phyloP scores from a whole-genome alignment of 2,797 vertebrate genomes.

The Adrianichthys oophorus region DNA sequence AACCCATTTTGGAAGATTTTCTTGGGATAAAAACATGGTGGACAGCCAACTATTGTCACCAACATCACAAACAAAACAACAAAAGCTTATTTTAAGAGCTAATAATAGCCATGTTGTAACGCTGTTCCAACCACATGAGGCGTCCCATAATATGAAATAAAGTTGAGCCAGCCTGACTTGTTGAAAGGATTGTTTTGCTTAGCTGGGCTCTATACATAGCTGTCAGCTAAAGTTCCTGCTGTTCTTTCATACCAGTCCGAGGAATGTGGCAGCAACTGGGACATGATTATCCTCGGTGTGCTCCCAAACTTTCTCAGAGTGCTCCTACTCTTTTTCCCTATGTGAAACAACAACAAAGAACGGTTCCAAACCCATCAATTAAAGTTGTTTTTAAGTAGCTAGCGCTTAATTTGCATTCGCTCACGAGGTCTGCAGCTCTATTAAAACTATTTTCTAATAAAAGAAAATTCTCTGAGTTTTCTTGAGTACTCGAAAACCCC shows the following conservation, averaged over 20 bases:
- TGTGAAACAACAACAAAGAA: background rate
- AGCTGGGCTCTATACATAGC: constrained; percentile 43
- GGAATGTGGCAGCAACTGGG: constrained; percentile 71
- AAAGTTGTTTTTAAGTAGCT: no score
- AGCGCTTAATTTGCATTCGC: no score
- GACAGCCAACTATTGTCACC: no score
- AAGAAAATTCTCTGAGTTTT: background rate
- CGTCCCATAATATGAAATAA: no score
- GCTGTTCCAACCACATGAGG: no score
- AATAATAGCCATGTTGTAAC: no score
- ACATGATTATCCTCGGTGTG: constrained; percentile 18
- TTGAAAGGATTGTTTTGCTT: constrained; percentile 37
- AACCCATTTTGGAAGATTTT: no score
- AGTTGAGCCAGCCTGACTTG: constrained; percentile 3
- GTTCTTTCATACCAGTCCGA: constrained; percentile 48
- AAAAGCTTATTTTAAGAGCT: no score
- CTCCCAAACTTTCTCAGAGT: background rate
- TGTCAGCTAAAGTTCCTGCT: constrained; percentile 21
- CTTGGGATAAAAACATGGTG: no score
- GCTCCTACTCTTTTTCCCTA: background rate
- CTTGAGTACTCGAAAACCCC: no score
- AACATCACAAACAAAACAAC: no score
- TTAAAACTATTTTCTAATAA: background rate
- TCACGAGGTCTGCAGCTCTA: background rate
- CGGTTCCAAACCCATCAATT: background rate